Evolutionary conservation across 2,888 invertebrate genomes (phyloP), one percentile per base, ranked within the genome.

Genomic region (Julus scanicus): DNA sequence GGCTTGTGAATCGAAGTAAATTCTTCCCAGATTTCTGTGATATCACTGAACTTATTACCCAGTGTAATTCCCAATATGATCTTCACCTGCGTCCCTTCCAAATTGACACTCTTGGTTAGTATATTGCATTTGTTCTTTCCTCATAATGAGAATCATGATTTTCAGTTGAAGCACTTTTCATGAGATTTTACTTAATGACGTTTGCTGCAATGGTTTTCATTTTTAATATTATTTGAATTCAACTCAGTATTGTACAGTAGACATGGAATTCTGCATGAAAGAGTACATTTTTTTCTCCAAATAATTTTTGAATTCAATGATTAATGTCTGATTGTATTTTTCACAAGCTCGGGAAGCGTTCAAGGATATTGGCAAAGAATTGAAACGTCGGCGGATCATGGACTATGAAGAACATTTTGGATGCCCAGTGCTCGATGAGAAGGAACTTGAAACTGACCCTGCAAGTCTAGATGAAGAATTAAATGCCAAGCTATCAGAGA

Each of bases 371-470:
- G 83, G 83, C 13, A 83, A 83, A 83, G 83, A 83, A 83, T 83
- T 83, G n/a, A 83, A 83, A n/a, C 83, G 83, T 29, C 83, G 83
- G 13, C 29, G 83, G 39, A 83, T 83, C 9, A 13, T 83, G 39
- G 83, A 83, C 83, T 83, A 83, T n/a, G 83, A 83, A 83, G 83
- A 83, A 13, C 83, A 83, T 83, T 83, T 83, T 83, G 83, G 83
- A 83, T 83, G 83, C 39, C 29, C 37, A 15, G n/a, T n/a, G 9
- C 13, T 53, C 53, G n/a, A 83, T 39, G 83, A 9, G 11, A 17
- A 29, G n/a, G 37, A 83, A 39, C 13, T 83, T n/a, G 83, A 83
- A n/a, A 83, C 5, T 83, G 83, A 83, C 20, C 83, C 83, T 8
- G 83, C 83, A 5, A 39, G 39, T 83, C 29, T n/a, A 37, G 83